Evolutionary conservation across 1,140 invertebrate species (phyloP), one percentile per base, ranked within the genome.

Genomic region (Dinoponera quadriceps): DNA sequence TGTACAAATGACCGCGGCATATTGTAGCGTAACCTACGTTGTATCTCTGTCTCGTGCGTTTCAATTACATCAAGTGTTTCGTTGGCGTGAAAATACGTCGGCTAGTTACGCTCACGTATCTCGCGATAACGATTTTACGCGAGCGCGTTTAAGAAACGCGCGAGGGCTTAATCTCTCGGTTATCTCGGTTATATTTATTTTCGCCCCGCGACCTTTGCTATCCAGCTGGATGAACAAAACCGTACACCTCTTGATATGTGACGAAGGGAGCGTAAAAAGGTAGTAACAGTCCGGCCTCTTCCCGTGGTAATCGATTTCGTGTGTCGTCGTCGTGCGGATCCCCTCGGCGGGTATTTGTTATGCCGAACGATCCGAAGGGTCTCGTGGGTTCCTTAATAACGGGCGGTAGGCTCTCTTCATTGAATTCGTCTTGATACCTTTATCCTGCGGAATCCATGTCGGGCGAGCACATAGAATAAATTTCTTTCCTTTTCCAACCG

Each of bases 401-500:
- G 60, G 69, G 54, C 71, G 81, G 38, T 86, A 88, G 87, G 87
- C 88, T 73, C 82, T 86, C 88, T 86, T 86, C 88, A 88, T 88
- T 88, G 72, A 88, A 88, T 89, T 84, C 88, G 59, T 48, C 75
- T n/a, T 75, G 87, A 88, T 88, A 86, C 75, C 38, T 82, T 89
- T 86, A 88, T 88, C 86, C 87, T 11, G 38, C 69, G 33, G 51
- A 78, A 89, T 86, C 84, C 87, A 29, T 72, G 68, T 60, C 68
- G 27, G 44, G 27, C 22, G 49, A 38, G 69, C 77, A 55, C 14
- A 66, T 48, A 25, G 84, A 88, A 88, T 88, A 88, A 82, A 83
- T 85, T 85, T 75, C 62, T 84, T 69, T 55, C 75, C 75, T 78
- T 81, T 66, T 49, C 27, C 59, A 44, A 59, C 60, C 78, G 68